Percentiles rank a stretch among this genome's conserved stretches.
phyloP scores from a whole-genome alignment of 2,888 invertebrate genomes.

The Campoplex nolae region DNA sequence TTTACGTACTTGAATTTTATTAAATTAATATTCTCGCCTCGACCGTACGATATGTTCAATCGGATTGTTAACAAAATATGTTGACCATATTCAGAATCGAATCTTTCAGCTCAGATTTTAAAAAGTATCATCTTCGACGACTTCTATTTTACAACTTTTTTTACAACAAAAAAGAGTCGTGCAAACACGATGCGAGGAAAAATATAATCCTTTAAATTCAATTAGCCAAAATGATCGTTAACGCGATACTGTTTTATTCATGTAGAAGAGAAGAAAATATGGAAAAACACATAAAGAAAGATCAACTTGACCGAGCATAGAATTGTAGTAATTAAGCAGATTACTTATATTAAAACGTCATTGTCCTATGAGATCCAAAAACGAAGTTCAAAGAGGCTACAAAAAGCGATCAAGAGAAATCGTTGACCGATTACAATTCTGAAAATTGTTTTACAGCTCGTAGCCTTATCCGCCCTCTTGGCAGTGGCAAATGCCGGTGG shows the following conservation, averaged over 20 bases:
- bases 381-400: neutral
- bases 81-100: neutral
- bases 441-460: slow-evolving; percentile 70
- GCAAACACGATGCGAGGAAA: no score
- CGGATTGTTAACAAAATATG: neutral
- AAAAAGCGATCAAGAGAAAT: neutral
- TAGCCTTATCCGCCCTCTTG: slow-evolving; percentile 74
- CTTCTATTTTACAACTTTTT: neutral
- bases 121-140: neutral
- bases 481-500: slow-evolving; percentile 75
- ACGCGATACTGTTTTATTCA: no score
- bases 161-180: no score
- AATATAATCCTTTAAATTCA: no score
- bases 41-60: neutral
- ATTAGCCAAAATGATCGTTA: no score
- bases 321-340: neutral
- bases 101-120: neutral
- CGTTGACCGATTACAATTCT: neutral
- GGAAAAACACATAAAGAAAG: no score
- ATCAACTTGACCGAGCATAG: neutral
- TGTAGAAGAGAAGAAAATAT: no score
- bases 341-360: neutral
- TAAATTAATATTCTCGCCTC: neutral
- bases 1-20: neutral
- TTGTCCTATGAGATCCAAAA: neutral